phyloP scores from a whole-genome alignment of 1,140 invertebrate genomes.

The Cheumatopsyche charites region DNA sequence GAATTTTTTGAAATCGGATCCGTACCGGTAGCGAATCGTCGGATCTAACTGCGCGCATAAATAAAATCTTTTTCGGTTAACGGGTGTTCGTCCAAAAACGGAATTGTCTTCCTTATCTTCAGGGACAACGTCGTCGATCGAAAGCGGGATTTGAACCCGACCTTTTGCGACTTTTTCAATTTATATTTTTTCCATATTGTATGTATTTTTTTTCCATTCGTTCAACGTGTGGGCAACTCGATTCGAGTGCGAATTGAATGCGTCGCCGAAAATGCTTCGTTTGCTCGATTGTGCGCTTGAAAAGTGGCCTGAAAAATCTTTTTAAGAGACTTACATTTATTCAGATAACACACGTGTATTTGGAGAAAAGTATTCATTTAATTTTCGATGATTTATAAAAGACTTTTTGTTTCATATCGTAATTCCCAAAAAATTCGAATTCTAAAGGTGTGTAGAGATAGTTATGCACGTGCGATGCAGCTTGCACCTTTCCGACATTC shows the following conservation, averaged over 20 bases:
- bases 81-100: not conserved
- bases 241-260: not conserved
- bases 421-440: not conserved
- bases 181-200: no score
- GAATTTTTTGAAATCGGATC: not conserved
- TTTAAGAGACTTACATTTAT: no score
- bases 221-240: not conserved
- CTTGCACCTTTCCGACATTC: slow-evolving; percentile 27
- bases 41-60: not conserved
- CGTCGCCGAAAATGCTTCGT: no score
- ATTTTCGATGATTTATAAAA: no score
- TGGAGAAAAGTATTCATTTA: no score
- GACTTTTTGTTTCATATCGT: no score
- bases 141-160: slow-evolving; percentile 29
- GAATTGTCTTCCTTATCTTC: slow-evolving; percentile 11
- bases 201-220: no score
- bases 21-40: not conserved
- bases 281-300: no score
- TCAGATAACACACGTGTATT: not conserved
- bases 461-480: slow-evolving; percentile 9
- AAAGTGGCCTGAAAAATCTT: no score
- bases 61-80: not conserved
- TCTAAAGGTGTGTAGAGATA: not conserved
- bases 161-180: no score
- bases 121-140: slow-evolving; percentile 17